These are phyloP conservation scores for Camponotus pennsylvanicus DNA, from an alignment of 1,140 invertebrate species.

Conservation along the genomic window DNA sequence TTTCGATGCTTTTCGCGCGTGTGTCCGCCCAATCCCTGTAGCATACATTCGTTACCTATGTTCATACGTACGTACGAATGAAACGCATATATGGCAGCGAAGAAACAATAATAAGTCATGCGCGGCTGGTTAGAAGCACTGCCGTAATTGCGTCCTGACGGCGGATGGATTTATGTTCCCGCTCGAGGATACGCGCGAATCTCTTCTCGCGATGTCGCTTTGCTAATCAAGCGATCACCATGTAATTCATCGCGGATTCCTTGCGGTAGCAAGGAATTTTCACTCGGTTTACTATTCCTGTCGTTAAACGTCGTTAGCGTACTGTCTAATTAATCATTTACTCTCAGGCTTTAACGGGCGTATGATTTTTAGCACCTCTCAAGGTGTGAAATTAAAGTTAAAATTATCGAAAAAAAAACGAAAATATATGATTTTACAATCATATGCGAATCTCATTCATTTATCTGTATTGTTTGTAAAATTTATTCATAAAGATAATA, in stretches of 20 bases:
- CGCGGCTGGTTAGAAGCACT: conserved; percentile 24
- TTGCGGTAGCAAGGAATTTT: conserved; percentile 13
- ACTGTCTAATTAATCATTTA: conserved; percentile 30
- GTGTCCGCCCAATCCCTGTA: conserved; percentile 44
- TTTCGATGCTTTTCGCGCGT: not conserved
- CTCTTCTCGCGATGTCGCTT: conserved; percentile 26
- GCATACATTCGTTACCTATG: not conserved
- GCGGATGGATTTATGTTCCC: conserved; percentile 52
- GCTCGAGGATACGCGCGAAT: conserved; percentile 27
- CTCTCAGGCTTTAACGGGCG: not conserved
- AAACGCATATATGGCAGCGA: not conserved
- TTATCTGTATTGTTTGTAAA: conserved; percentile 7
- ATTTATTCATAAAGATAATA: not conserved
- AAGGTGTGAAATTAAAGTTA: not conserved
- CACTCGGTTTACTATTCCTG: not conserved
- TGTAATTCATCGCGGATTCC: conserved; percentile 11
- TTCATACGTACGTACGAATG: not conserved
- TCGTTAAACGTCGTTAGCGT: conserved; percentile 12
- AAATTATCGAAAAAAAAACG: not conserved
- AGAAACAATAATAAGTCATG: conserved; percentile 61
- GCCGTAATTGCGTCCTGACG: conserved; percentile 39
- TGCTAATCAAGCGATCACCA: conserved; percentile 51
- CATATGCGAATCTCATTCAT: not conserved
- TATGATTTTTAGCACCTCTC: not conserved
- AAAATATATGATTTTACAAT: not conserved